A percentile compares a stretch with the other conserved stretches of the same genome.
Evolutionary conservation across 2,888 invertebrate species (phyloP).

Genomic region (Pristionchus entomophagus): DNA sequence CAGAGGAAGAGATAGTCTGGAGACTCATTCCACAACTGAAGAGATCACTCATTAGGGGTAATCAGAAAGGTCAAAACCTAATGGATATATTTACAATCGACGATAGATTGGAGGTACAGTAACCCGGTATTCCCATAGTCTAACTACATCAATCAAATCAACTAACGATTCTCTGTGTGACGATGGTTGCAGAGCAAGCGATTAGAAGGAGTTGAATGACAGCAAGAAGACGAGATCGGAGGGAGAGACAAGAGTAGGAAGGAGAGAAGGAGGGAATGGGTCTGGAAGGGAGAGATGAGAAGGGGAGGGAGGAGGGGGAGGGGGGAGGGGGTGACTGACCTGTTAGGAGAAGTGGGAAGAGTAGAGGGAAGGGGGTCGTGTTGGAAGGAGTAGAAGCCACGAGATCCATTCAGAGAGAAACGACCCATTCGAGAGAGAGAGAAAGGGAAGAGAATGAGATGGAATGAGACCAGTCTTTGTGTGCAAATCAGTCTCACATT

Average conservation of each 20-base stretch:
- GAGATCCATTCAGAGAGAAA: constrained; percentile 34
- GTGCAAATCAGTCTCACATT: too few species aligned
- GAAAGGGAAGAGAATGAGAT: neutral
- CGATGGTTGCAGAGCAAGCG: neutral
- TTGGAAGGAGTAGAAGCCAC: constrained; percentile 15
- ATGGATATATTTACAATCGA: too few species aligned
- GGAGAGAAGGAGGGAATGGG: neutral
- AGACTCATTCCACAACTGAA: neutral
- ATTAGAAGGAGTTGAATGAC: neutral
- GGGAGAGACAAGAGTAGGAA: constrained; percentile 1
- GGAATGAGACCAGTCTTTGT: too few species aligned
- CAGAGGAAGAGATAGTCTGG: neutral
- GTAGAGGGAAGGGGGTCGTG: constrained; percentile 23
- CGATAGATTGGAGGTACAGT: neutral
- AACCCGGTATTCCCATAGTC: neutral
- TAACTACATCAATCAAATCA: neutral
- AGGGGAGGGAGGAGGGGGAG: too few species aligned
- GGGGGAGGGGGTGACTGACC: neutral
- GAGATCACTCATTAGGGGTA: too few species aligned
- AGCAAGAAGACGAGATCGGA: neutral
- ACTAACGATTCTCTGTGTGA: neutral
- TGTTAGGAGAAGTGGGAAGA: neutral
- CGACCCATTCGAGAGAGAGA: neutral
- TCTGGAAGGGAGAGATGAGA: neutral
- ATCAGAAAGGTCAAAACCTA: too few species aligned